These are phyloP conservation scores for Troides aeacus DNA, from an alignment of 2,888 invertebrate species.

Conservation along the genomic window DNA sequence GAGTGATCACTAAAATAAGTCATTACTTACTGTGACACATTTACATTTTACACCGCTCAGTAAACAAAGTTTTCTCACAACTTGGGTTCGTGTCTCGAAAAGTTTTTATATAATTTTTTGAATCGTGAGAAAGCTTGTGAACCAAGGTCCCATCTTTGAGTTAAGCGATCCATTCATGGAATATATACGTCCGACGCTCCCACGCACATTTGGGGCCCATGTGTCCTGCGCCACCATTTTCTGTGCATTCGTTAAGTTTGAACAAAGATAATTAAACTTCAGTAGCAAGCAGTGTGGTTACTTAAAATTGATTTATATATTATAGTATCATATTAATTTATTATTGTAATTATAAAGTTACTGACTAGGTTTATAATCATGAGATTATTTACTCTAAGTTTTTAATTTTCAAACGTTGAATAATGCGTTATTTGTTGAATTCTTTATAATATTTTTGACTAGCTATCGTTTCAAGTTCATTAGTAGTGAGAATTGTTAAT, in stretches of 20 bases:
- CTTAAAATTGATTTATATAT: too few species aligned
- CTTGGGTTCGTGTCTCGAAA: constrained; percentile 45
- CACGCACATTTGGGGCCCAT: constrained; percentile 71
- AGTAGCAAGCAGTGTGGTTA: not conserved
- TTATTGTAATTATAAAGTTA: too few species aligned
- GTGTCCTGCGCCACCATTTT: constrained; percentile 39
- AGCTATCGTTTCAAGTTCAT: too few species aligned
- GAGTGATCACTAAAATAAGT: not conserved
- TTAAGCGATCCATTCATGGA: constrained; percentile 66
- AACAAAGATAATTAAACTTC: constrained; percentile 10
- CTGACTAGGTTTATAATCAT: too few species aligned
- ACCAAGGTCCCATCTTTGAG: constrained; percentile 52
- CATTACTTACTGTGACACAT: not conserved
- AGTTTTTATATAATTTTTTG: constrained; percentile 55
- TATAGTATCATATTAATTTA: too few species aligned
- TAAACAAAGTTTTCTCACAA: constrained; percentile 3
- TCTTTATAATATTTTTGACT: too few species aligned
- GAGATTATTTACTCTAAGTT: too few species aligned
- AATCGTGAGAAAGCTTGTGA: constrained; percentile 67
- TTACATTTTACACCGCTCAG: not conserved
- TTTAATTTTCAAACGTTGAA: too few species aligned
- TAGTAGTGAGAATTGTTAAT: too few species aligned
- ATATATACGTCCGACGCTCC: constrained; percentile 46
- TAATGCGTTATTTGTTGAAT: too few species aligned
- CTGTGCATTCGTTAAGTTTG: constrained; percentile 23